phyloP scores from a whole-genome alignment of 2,888 invertebrate genomes.

The Callimorpha dominula region DNA sequence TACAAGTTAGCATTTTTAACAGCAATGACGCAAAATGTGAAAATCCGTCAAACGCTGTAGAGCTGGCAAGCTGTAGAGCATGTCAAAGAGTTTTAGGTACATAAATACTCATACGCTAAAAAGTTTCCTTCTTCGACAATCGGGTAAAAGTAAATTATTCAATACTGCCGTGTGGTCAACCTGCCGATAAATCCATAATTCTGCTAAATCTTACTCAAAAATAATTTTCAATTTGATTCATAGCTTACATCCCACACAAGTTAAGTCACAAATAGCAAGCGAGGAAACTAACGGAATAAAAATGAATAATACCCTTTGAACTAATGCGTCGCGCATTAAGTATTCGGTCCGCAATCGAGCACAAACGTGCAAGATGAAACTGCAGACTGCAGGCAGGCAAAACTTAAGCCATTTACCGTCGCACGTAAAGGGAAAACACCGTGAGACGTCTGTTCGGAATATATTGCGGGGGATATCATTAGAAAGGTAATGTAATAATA shows the following conservation, averaged over 20 bases:
- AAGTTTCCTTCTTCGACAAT: too few species aligned
- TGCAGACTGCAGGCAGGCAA: constrained; percentile 55
- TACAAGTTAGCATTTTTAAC: too few species aligned
- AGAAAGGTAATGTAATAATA: constrained; percentile 46
- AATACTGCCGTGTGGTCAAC: background rate
- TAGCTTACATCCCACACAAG: constrained; percentile 22
- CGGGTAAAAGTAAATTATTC: too few species aligned
- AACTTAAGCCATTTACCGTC: constrained; percentile 61
- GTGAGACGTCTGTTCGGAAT: constrained; percentile 52
- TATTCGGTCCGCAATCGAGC: constrained; percentile 60
- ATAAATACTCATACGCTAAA: background rate
- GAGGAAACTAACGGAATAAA: constrained; percentile 56
- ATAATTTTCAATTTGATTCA: constrained; percentile 4
- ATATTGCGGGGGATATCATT: constrained; percentile 60
- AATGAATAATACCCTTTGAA: constrained; percentile 64
- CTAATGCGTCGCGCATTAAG: constrained; percentile 64
- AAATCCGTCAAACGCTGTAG: too few species aligned
- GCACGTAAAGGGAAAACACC: constrained; percentile 53
- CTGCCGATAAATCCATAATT: background rate
- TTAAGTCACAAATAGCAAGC: constrained; percentile 44
- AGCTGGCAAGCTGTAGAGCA: constrained; percentile 11
- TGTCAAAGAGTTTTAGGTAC: constrained; percentile 18
- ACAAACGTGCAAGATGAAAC: constrained; percentile 60
- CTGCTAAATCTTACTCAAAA: background rate
- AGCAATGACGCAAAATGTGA: too few species aligned